Conservation (phyloP, 2,113 vertebrate species). For the Siniperca knerii region DNA sequence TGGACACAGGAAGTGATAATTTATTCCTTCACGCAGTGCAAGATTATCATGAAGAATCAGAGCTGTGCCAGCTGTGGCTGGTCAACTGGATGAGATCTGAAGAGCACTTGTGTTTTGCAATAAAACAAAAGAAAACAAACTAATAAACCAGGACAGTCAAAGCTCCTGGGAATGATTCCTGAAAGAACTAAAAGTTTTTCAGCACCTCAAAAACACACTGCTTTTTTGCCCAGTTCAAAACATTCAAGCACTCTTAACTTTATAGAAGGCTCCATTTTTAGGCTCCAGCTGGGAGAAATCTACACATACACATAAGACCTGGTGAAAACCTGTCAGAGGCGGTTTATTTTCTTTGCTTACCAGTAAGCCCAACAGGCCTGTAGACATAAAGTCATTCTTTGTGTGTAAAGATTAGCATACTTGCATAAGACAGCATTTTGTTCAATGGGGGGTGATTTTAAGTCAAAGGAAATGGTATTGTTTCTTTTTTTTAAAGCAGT, state of each 20-base stretch:
- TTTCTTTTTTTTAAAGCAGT: slow-evolving; percentile 10
- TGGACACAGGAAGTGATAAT: no score
- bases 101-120: neutral
- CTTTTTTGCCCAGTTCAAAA: neutral
- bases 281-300: slow-evolving; percentile 44
- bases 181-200: slow-evolving; percentile 8
- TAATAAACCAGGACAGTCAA: neutral
- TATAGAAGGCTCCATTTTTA: slow-evolving; percentile 10
- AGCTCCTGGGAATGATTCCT: neutral
- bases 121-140: neutral
- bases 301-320: slow-evolving; percentile 30
- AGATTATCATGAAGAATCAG: no score
- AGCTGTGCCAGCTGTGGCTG: neutral
- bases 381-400: slow-evolving; percentile 36
- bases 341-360: slow-evolving; percentile 57
- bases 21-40: no score
- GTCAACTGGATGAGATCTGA: neutral
- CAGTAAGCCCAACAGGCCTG: slow-evolving; percentile 31
- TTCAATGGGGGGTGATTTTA: slow-evolving; percentile 26
- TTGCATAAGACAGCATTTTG: slow-evolving; percentile 42
- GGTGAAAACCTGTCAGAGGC: slow-evolving; percentile 45
- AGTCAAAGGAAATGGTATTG: slow-evolving; percentile 21
- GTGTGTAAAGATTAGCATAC: slow-evolving; percentile 30
- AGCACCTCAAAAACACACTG: slow-evolving; percentile 6
- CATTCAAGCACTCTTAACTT: slow-evolving; percentile 2